Base-by-base conservation (phyloP, 2,797 vertebrate genomes). In the Gadopsis marmoratus region DNA sequence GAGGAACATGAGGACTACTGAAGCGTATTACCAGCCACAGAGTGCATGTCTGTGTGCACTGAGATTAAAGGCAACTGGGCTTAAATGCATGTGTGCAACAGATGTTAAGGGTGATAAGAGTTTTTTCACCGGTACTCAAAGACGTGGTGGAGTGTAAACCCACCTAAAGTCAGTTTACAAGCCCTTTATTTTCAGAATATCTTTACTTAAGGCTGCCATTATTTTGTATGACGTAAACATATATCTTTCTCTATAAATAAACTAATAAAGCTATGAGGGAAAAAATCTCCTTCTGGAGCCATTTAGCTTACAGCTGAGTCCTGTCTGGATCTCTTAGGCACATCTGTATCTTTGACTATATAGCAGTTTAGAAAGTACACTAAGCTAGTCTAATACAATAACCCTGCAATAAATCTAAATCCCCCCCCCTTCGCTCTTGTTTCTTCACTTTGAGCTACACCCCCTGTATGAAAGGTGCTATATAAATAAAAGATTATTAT, bases 71-170 rank as follows among this genome's bases (percentile, higher is more conserved):
- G 82, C 79, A 86, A 85, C 82, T 53, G 45, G 79, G 62, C 79
- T 81, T 86, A 86, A 91, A 92, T 87, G 79, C 89, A 91, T 92
- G 84, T 92, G 92, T 89, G 85, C 87, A 87, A 91, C 93, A 95
- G 83, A 93, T 92, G 90, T 95, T 79, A 82, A 75, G 47, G 76
- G 76, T 73, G 72, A 88, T 48, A 55, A 60, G 41, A 14, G 62
- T 76, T 83, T 78, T 90, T 81, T 74, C 51, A 81, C 68, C 56
- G 19, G 77, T 55, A 39, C 70, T 85, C 55, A 74, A 75, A 56
- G 72, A 78, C 71, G 62, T 33, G 79, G 70, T 55, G 55, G 50
- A 83, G 74, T 72, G 61, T 79, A 74, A 88, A 85, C 61, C 58
- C 48, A 78, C 14, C 60, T 55, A 7, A 74, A 76, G 50, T 74